Conservation (phyloP, 2,797 vertebrate species). For the Nyctibius grandis region DNA sequence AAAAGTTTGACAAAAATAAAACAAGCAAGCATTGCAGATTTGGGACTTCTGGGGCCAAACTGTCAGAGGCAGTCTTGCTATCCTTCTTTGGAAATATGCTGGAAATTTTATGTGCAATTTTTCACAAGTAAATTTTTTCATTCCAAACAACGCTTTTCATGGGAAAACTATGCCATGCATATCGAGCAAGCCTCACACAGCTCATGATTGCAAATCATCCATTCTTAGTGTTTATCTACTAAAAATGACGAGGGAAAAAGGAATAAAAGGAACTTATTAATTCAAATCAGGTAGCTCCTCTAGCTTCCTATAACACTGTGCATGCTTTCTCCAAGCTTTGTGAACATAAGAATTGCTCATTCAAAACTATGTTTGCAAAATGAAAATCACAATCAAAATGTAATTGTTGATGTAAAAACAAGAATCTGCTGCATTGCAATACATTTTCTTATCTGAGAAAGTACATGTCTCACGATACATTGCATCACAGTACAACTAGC, state of each 20-base stretch:
- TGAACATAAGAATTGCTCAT: neutral
- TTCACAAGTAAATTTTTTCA: constrained; percentile 37
- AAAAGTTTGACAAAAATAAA: constrained; percentile 51
- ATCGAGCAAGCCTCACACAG: constrained; percentile 20
- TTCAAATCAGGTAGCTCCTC: constrained; percentile 6
- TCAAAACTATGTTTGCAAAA: constrained; percentile 16
- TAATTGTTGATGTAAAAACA: constrained; percentile 34
- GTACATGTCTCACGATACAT: neutral
- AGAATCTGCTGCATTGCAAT: neutral
- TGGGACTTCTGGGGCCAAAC: constrained; percentile 21
- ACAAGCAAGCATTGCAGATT: constrained; percentile 12
- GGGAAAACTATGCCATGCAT: neutral
- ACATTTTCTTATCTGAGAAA: constrained; percentile 4
- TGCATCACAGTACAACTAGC: neutral
- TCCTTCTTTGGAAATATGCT: neutral
- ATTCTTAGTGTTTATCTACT: constrained; percentile 18
- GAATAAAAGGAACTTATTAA: neutral
- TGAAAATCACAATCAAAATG: constrained; percentile 32
- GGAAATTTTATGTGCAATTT: constrained; percentile 10
- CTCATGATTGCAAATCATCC: constrained; percentile 42
- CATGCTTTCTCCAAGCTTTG: constrained; percentile 12
- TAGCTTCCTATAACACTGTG: neutral
- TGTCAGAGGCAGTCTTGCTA: constrained; percentile 5
- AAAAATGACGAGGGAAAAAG: neutral
- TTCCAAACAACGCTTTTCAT: constrained; percentile 36